Percentiles rank a stretch among this genome's conserved stretches.
These are phyloP conservation scores for Falco cherrug DNA, from an alignment of 2,797 vertebrate genomes.

Conservation along the genomic window DNA sequence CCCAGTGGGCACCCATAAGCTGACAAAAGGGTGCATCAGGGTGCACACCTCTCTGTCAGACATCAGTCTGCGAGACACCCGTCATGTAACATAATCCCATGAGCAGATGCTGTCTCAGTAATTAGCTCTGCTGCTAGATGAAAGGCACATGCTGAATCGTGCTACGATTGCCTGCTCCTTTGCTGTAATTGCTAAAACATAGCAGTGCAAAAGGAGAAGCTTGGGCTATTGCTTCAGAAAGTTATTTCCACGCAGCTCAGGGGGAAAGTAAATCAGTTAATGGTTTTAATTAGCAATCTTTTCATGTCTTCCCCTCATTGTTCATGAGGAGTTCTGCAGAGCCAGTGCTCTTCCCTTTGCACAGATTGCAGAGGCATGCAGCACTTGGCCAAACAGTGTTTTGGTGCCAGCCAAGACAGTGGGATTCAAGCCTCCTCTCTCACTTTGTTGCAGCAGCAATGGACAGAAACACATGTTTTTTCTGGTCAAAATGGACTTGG, in stretches of 20 bases:
- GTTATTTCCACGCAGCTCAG: neutral
- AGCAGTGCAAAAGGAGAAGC: neutral
- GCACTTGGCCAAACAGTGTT: neutral
- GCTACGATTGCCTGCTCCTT: neutral
- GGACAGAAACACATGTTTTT: neutral
- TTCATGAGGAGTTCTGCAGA: neutral
- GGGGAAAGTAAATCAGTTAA: slow-evolving; percentile 11
- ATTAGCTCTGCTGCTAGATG: neutral
- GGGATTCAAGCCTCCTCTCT: neutral
- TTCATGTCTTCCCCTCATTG: neutral
- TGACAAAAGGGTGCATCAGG: neutral
- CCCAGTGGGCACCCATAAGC: neutral
- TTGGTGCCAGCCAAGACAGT: neutral
- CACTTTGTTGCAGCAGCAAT: neutral
- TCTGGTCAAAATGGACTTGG: neutral
- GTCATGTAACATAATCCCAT: neutral
- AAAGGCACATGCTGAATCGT: neutral
- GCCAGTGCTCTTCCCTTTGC: neutral
- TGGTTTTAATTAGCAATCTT: slow-evolving; percentile 28
- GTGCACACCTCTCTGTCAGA: neutral
- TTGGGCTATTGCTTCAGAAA: neutral
- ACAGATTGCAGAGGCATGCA: neutral
- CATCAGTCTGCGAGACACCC: neutral
- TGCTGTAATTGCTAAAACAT: neutral
- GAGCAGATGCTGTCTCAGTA: slow-evolving; percentile 13